Base-by-base conservation (phyloP, 2,797 vertebrate species). In the Garrulus glandarius region DNA sequence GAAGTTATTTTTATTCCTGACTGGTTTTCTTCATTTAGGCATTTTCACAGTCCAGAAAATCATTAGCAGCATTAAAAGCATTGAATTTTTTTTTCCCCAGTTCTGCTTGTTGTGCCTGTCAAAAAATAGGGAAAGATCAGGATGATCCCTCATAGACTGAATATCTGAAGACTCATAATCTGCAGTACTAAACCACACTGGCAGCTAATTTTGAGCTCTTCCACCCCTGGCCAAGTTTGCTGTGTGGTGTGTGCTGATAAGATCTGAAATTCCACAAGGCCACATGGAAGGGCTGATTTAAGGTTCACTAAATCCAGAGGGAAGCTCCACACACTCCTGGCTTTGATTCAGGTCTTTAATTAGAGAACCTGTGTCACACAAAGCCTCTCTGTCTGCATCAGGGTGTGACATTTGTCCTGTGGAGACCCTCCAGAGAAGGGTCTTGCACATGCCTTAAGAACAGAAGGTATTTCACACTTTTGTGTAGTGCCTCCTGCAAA, bases 1-100 rank as follows among this genome's bases (percentile, higher is more conserved):
- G 34, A 88, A 92, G 69, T 93, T 93, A 78, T 74, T 88, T 93
- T 94, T 93, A 84, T 78, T 95, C 57, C 82, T 89, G 70, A 68
- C 63, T 92, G 36, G 44, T 89, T 90, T 81, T 61, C 59, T 85
- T 89, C 18, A 55, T 81, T 91, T 50, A 50, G 76, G 32, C 64
- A 5, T 80, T 91, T 93, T 87, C 50, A 78, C 5, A 7, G 53
- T n/a, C 68, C 50, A 69, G 69, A 87, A 46, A 89, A 75, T 78
- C 23, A 8, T 80, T 79, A 69, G 26, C 63, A 83, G 29, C 30
- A n/a, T 69, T 74, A 52, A 78, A 83, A 93, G 13, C 43, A 37
- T 6, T 55, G 59, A 15, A 21, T 81, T 0, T 57, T 21, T 13
- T 57, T 17, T 4, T 34, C 1, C 0, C 3, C 23, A 50, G 21